Percentiles rank a stretch among this genome's conserved stretches.
Conservation (phyloP, 2,888 invertebrate species). For the Epinotia nisella region DNA sequence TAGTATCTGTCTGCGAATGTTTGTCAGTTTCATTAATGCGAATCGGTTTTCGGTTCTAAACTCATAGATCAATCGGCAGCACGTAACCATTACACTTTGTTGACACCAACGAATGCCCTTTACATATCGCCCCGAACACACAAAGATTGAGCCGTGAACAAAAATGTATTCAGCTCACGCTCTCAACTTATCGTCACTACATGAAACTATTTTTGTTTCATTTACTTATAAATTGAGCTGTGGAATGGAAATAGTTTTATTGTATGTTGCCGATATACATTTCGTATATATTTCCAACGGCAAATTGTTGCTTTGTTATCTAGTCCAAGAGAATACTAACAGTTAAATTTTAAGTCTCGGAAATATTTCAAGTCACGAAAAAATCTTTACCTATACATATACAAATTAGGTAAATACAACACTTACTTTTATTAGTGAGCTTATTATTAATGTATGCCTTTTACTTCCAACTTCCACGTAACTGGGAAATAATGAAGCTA, state of each 20-base stretch:
- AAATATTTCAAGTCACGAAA: background rate
- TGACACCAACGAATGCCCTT: slow-evolving; percentile 82
- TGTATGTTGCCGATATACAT: slow-evolving; percentile 28
- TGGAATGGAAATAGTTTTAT: slow-evolving; percentile 42
- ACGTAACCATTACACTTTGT: slow-evolving; percentile 83
- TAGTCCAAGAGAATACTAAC: no score
- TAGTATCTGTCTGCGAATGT: background rate
- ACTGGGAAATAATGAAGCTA: background rate
- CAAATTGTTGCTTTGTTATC: background rate
- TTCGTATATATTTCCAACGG: slow-evolving; percentile 22
- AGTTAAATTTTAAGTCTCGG: no score
- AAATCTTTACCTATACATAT: no score
- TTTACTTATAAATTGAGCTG: slow-evolving; percentile 45
- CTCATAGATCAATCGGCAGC: slow-evolving; percentile 76
- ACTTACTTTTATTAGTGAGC: background rate
- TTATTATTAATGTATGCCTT: background rate
- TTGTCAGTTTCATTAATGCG: slow-evolving; percentile 56
- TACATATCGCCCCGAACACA: slow-evolving; percentile 82
- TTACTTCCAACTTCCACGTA: background rate
- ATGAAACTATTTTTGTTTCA: slow-evolving; percentile 60
- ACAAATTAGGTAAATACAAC: background rate
- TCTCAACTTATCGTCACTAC: slow-evolving; percentile 73
- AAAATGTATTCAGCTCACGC: slow-evolving; percentile 81
- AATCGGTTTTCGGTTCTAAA: slow-evolving; percentile 67
- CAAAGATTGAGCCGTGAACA: slow-evolving; percentile 83